Conservation (phyloP, 2,113 vertebrate genomes). For the Halichoeres trimaculatus region DNA sequence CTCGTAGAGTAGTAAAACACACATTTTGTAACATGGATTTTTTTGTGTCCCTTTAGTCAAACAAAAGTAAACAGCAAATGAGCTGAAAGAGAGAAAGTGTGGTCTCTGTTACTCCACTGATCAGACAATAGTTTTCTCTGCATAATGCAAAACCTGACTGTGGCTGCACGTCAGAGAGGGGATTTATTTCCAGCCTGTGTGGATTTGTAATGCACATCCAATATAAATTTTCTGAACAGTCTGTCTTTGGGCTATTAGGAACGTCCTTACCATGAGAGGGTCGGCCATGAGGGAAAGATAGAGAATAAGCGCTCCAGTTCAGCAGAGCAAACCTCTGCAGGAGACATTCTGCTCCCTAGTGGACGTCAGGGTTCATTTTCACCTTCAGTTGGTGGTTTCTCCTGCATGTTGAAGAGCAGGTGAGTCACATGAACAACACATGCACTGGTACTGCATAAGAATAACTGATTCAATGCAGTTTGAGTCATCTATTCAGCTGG, state of each 20-base stretch:
- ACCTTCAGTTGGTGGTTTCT: not conserved
- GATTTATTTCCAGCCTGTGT: constrained; percentile 29
- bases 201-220: constrained; percentile 56
- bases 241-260: constrained; percentile 49
- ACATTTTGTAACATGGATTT: not conserved
- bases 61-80: not conserved
- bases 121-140: not conserved
- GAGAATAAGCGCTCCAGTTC: constrained; percentile 1
- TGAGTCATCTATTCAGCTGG: constrained; percentile 42
- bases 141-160: constrained; percentile 34
- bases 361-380: constrained; percentile 43
- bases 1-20: not conserved
- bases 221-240: constrained; percentile 60
- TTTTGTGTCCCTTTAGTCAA: not conserved
- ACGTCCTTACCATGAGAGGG: constrained; percentile 39
- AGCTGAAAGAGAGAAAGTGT: not conserved
- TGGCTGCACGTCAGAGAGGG: constrained; percentile 56
- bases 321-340: constrained; percentile 49
- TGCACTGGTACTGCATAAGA: not conserved
- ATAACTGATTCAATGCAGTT: constrained; percentile 34
- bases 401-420: constrained; percentile 1
- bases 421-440: constrained; percentile 24
- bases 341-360: constrained; percentile 78
- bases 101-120: not conserved
- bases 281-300: constrained; percentile 13